Evolutionary conservation across 2,113 vertebrate species (phyloP).

Genomic region (Ptyas mucosa): DNA sequence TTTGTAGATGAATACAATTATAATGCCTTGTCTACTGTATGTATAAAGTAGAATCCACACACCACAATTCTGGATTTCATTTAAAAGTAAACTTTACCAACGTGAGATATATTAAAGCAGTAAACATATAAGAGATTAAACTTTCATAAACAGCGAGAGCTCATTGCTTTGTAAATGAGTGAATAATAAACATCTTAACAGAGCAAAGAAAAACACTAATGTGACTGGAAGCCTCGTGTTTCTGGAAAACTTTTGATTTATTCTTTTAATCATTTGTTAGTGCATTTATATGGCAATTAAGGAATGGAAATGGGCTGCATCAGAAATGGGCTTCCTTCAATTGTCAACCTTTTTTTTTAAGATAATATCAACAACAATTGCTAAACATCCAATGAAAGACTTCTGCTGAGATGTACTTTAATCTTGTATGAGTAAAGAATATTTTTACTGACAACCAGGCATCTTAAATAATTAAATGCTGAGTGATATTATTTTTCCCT

Average conservation of each 20-base stretch:
- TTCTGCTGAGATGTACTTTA: slow-evolving; percentile 60
- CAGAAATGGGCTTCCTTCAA: slow-evolving; percentile 57
- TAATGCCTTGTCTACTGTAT: slow-evolving; percentile 57
- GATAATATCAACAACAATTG: slow-evolving; percentile 37
- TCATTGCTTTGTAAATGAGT: slow-evolving; percentile 88
- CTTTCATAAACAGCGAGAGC: slow-evolving; percentile 81
- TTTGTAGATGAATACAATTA: slow-evolving; percentile 72
- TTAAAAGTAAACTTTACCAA: slow-evolving; percentile 74
- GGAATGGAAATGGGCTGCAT: slow-evolving; percentile 55
- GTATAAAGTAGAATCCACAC: slow-evolving; percentile 65
- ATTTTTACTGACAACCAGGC: slow-evolving; percentile 39
- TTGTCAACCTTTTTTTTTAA: slow-evolving; percentile 64
- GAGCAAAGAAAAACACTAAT: slow-evolving; percentile 75
- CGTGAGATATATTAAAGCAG: slow-evolving; percentile 79
- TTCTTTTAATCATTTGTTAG: slow-evolving; percentile 74
- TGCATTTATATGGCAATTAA: slow-evolving; percentile 66
- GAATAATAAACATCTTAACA: slow-evolving; percentile 76
- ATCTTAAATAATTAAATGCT: slow-evolving; percentile 21
- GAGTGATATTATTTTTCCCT: not conserved
- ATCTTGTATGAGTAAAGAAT: slow-evolving; percentile 56
- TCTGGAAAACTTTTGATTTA: slow-evolving; percentile 78
- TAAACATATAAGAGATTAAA: slow-evolving; percentile 78
- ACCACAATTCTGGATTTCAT: slow-evolving; percentile 71
- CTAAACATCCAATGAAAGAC: slow-evolving; percentile 64
- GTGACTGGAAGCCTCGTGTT: slow-evolving; percentile 62